These are phyloP conservation scores for Andrena cerasifolii DNA, from an alignment of 1,140 invertebrate genomes.

Conservation along the genomic window DNA sequence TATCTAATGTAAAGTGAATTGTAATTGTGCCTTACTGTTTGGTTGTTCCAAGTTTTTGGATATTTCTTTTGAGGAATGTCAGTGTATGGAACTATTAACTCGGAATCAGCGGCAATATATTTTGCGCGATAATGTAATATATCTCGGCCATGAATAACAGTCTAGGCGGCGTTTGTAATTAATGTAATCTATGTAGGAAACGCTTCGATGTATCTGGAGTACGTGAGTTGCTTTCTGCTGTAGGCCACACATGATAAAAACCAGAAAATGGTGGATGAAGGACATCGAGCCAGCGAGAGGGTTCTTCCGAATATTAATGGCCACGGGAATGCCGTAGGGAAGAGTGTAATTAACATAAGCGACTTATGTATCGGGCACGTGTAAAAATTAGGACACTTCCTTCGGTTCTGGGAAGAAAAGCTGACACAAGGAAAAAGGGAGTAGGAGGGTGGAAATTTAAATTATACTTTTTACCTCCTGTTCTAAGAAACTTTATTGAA, in stretches of 20 bases:
- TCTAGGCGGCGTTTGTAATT: conserved; percentile 9
- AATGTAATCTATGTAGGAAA: conserved; percentile 58
- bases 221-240: conserved; percentile 7
- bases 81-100: not conserved
- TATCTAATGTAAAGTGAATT: too few relatives aligned
- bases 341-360: not conserved
- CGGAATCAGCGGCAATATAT: not conserved
- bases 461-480: too few relatives aligned
- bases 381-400: not conserved
- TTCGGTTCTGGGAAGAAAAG: not conserved
- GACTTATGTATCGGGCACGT: too few relatives aligned
- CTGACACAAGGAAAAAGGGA: too few relatives aligned
- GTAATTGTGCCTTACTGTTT: too few relatives aligned
- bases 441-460: too few relatives aligned
- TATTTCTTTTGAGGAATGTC: not conserved
- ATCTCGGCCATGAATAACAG: not conserved
- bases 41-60: too few relatives aligned
- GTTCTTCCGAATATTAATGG: too few relatives aligned
- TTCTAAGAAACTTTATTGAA: too few relatives aligned
- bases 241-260: conserved; percentile 1
- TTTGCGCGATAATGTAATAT: not conserved
- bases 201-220: conserved; percentile 11
- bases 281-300: not conserved
- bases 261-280: not conserved
- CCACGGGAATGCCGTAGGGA: not conserved